Evolutionary conservation across 2,797 vertebrate genomes (phyloP), one percentile per base, ranked within the genome.

Genomic region (Vireo griseus): DNA sequence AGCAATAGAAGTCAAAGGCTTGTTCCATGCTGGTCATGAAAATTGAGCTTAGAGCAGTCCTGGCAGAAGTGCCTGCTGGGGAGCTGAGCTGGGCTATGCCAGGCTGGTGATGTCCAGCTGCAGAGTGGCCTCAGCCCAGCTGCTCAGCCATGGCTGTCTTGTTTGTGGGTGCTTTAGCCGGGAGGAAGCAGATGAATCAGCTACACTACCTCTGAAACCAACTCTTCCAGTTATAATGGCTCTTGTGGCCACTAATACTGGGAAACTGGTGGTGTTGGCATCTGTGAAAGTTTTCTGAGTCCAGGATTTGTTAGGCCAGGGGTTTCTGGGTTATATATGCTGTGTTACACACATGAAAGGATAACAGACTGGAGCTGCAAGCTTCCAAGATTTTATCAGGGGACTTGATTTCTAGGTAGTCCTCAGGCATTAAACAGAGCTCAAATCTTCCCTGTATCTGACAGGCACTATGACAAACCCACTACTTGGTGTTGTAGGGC

Each of bases 291-390:
- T 24, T 77, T 77, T 66, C 40, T 9, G 22, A 69, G 54, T 25
- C 16, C 15, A 31, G 52, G 21, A 22, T 89, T 76, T 67, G 18
- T 76, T 51, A 47, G 35, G 28, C 6, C 4, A 3, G 37, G 13
- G 5, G 0, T 20, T 57, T 45, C 7, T 25, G 0, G 25, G 6
- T 29, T 71, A 8, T 42, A 4, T 66, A 10, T 0, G 0, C 55
- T 77, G 16, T 35, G 12, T 58, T 11, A 35, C 33, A 42, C 1
- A 0, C 14, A 4, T 6, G 29, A 39, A 45, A 52, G n/a, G 11
- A 29, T 65, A 45, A 26, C 37, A 28, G 14, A 39, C 16, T 19
- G 28, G 33, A 78, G 20, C 13, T 58, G 21, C 8, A 39, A 28
- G 12, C 15, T 89, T 16, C 20, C 3, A 0, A 67, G 52, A 28